Percentiles rank a stretch among this genome's conserved stretches.
Evolutionary conservation across 2,113 vertebrate genomes (phyloP).

Genomic region (Setophaga coronata): DNA sequence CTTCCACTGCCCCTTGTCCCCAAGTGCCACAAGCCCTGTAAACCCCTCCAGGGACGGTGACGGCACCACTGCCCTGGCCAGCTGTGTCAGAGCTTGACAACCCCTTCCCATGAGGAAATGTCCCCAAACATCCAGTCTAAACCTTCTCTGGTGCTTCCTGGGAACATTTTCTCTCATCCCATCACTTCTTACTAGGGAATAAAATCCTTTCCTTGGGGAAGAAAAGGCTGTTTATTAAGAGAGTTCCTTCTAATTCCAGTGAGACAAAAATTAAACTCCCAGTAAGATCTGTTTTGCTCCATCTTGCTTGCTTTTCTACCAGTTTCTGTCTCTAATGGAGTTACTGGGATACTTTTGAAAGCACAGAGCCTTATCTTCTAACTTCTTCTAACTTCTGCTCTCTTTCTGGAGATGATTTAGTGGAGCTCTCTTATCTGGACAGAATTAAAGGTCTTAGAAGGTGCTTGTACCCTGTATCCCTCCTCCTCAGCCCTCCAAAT

Average conservation of each 20-base stretch:
- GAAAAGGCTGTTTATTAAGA: neutral
- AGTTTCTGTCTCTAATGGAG: slow-evolving; percentile 10
- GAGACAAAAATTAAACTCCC: slow-evolving; percentile 40
- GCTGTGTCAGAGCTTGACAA: neutral
- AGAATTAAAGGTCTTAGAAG: slow-evolving; percentile 7
- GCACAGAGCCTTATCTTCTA: neutral
- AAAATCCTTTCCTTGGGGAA: neutral
- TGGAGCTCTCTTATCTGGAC: slow-evolving; percentile 2
- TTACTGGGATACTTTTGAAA: slow-evolving; percentile 10
- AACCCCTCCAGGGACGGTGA: neutral
- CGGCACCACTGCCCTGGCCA: neutral
- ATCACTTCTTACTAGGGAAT: neutral
- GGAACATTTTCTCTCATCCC: rapidly evolving
- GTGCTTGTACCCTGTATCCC: neutral
- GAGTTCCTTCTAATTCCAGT: neutral
- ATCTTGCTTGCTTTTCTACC: neutral
- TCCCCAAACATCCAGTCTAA: neutral
- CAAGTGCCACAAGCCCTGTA: neutral
- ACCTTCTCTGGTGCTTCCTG: neutral
- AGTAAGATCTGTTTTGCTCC: slow-evolving; percentile 14
- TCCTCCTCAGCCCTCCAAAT: neutral
- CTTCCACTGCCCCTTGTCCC: neutral
- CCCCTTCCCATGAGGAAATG: neutral
- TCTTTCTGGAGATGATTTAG: slow-evolving; percentile 39
- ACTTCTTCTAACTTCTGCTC: slow-evolving; percentile 13